These are phyloP conservation scores for Leptinotarsa undecemlineata DNA, from an alignment of 1,140 invertebrate species.

Conservation along the genomic window DNA sequence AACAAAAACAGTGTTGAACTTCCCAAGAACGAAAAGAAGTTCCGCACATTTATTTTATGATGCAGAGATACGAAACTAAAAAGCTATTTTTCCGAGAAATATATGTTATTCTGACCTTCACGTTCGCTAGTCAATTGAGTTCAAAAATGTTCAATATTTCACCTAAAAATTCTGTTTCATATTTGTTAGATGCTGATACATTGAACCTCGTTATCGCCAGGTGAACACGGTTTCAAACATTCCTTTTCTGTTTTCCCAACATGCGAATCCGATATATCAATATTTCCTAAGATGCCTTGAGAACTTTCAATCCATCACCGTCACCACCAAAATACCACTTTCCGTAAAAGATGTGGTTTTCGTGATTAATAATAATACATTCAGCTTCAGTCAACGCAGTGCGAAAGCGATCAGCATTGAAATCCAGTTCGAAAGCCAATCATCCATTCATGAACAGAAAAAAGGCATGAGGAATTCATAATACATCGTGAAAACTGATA, in stretches of 20 bases:
- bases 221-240: background rate
- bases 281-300: background rate
- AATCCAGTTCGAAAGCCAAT: background rate
- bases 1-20: no score
- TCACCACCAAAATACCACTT: background rate
- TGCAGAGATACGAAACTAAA: no score
- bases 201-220: no score
- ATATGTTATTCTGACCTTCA: no score
- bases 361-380: background rate
- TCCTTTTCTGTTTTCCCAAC: background rate
- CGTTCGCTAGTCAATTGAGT: no score
- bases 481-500: background rate
- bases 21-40: no score
- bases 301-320: background rate
- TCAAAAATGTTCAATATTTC: no score
- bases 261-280: background rate
- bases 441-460: slow-evolving; percentile 2
- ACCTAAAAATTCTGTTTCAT: no score
- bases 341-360: no score
- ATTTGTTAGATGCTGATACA: no score
- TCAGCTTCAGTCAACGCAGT: background rate
- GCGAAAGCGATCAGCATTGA: background rate
- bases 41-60: no score
- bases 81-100: no score
- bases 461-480: background rate